phyloP scores from a whole-genome alignment of 2,888 invertebrate genomes.

The Sipha maydis region DNA sequence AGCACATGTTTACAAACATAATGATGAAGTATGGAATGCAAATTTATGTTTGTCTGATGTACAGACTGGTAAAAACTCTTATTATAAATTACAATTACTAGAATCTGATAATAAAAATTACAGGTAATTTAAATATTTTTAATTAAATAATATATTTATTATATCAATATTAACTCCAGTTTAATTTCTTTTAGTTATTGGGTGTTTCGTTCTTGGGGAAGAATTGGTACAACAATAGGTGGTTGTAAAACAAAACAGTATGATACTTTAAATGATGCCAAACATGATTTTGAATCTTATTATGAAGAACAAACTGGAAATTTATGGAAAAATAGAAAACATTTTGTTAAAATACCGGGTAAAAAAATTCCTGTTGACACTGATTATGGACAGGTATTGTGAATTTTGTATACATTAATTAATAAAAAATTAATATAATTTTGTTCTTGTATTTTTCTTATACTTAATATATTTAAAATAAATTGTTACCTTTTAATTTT shows the following conservation, averaged over 20 bases:
- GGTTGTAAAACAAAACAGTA: constrained; percentile 74
- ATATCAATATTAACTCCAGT: background rate
- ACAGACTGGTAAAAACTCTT: constrained; percentile 88
- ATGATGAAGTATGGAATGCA: constrained; percentile 77
- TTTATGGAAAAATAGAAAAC: constrained; percentile 73
- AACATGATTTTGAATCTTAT: constrained; percentile 72
- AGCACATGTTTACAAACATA: constrained; percentile 80
- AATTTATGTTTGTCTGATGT: constrained; percentile 89
- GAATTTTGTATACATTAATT: background rate
- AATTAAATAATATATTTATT: background rate
- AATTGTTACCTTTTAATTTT: too few species aligned
- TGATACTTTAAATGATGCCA: constrained; percentile 71
- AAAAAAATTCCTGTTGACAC: constrained; percentile 88
- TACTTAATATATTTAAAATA: too few species aligned
- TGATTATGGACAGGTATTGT: constrained; percentile 78
- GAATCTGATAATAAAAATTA: constrained; percentile 74
- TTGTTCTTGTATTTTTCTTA: too few species aligned
- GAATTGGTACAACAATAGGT: constrained; percentile 95
- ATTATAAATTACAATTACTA: constrained; percentile 91
- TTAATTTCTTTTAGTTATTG: constrained; percentile 71
- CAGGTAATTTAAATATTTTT: constrained; percentile 69
- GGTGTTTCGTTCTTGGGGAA: constrained; percentile 94
- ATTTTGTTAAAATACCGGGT: constrained; percentile 73
- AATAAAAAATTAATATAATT: background rate
- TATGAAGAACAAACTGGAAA: constrained; percentile 82